These are phyloP conservation scores for Parauchenoglanis punctatus DNA, from an alignment of 2,797 vertebrate genomes.

Conservation along the genomic window DNA sequence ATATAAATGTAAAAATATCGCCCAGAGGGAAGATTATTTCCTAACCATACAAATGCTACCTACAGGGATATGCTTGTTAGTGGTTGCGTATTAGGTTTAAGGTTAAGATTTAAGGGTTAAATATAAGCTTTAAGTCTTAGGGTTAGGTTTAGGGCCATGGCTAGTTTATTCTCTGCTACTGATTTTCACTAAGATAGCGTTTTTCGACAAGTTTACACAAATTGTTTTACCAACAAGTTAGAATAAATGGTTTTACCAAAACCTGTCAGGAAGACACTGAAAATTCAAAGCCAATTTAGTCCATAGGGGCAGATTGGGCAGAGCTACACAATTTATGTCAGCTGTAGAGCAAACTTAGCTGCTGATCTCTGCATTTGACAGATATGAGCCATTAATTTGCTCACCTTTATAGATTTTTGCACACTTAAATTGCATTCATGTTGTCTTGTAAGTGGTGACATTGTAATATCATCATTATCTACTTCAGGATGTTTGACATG, in stretches of 20 bases:
- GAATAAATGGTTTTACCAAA: background rate
- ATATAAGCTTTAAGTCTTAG: no score
- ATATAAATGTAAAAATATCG: background rate
- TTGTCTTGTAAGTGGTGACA: background rate
- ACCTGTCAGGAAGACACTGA: background rate
- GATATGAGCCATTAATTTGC: background rate
- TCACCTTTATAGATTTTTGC: background rate
- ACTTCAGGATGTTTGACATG: background rate
- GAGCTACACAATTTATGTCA: background rate
- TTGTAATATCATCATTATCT: background rate
- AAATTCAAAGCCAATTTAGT: background rate
- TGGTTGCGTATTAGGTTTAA: no score
- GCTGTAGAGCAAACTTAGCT: background rate
- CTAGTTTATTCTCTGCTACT: no score
- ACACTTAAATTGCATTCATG: background rate
- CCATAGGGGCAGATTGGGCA: background rate
- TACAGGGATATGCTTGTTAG: no score
- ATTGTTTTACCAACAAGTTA: no score
- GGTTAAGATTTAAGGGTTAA: no score
- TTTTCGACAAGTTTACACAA: no score
- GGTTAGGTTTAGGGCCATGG: no score
- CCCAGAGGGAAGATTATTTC: background rate
- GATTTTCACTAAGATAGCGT: no score
- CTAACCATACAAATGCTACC: background rate
- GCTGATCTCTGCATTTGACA: background rate